Percentiles rank a stretch among this genome's conserved stretches.
Evolutionary conservation across 2,888 invertebrate genomes (phyloP).

Genomic region (Unio pictorum): DNA sequence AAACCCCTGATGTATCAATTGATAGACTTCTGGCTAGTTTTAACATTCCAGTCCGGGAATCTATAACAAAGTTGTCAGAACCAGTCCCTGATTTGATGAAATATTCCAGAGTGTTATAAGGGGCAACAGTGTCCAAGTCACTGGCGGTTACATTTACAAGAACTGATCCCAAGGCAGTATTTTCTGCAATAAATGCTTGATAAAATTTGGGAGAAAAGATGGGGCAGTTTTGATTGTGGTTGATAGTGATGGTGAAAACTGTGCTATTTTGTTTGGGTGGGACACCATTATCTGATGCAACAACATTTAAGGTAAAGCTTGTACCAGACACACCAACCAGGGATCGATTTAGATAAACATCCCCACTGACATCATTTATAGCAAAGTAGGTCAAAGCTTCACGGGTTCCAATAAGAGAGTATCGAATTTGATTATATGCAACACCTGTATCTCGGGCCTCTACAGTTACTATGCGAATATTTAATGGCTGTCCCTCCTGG

Average conservation of each 20-base stretch:
- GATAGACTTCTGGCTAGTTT: conserved; percentile 50
- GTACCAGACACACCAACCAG: conserved; percentile 16
- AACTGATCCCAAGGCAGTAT: conserved; percentile 32
- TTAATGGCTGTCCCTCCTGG: conserved; percentile 19
- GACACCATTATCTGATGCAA: conserved; percentile 52
- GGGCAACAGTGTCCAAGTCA: conserved; percentile 41
- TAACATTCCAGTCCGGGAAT: conserved; percentile 48
- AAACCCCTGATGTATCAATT: conserved; percentile 33
- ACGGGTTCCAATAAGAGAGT: conserved; percentile 58
- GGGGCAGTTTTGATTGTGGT: conserved; percentile 45
- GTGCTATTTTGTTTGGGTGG: conserved; percentile 47
- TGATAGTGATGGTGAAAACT: conserved; percentile 38
- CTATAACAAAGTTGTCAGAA: conserved; percentile 51
- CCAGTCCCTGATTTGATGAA: conserved; percentile 23
- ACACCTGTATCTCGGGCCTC: conserved; percentile 30
- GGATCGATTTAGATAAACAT: conserved; percentile 27
- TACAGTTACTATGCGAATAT: conserved; percentile 34
- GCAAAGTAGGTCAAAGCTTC: conserved; percentile 59
- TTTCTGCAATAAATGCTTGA: conserved; percentile 31
- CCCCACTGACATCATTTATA: conserved; percentile 45
- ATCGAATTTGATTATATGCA: conserved; percentile 49
- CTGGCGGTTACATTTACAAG: conserved; percentile 37
- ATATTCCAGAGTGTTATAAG: conserved; percentile 47
- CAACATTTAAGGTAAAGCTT: conserved; percentile 34
- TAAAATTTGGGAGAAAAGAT: conserved; percentile 26